Evolutionary conservation across 2,888 invertebrate genomes (phyloP).

Genomic region (Molanna angustata): DNA sequence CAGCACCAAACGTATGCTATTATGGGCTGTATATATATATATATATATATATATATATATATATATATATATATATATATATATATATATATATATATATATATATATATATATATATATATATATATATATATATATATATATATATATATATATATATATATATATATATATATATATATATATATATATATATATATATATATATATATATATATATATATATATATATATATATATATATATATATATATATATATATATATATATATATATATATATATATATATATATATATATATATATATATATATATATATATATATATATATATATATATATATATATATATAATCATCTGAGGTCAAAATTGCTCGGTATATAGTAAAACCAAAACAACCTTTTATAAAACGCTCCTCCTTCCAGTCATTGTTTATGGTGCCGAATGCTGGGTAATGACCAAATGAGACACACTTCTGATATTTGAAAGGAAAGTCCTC

Average conservation of each 20-base stretch:
- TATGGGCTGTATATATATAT: not conserved
- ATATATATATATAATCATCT: constrained; percentile 7
- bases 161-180: constrained; percentile 7
- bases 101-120: not conserved
- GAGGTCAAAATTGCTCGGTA: too few relatives aligned
- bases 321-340: constrained; percentile 7
- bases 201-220: constrained; percentile 7
- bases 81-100: not conserved
- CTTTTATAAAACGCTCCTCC: too few relatives aligned
- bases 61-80: not conserved
- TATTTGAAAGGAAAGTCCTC: too few relatives aligned
- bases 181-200: constrained; percentile 7
- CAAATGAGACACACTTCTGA: too few relatives aligned
- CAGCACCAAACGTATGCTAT: too few relatives aligned
- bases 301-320: constrained; percentile 7
- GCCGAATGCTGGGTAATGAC: too few relatives aligned
- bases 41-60: not conserved
- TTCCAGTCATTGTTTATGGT: too few relatives aligned
- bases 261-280: constrained; percentile 7
- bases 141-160: constrained; percentile 6
- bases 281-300: constrained; percentile 7
- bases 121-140: not conserved
- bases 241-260: constrained; percentile 7
- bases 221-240: constrained; percentile 7
- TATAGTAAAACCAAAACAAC: too few relatives aligned